phyloP scores from a whole-genome alignment of 2,888 invertebrate species.

The Ormyrus pomaceus region DNA sequence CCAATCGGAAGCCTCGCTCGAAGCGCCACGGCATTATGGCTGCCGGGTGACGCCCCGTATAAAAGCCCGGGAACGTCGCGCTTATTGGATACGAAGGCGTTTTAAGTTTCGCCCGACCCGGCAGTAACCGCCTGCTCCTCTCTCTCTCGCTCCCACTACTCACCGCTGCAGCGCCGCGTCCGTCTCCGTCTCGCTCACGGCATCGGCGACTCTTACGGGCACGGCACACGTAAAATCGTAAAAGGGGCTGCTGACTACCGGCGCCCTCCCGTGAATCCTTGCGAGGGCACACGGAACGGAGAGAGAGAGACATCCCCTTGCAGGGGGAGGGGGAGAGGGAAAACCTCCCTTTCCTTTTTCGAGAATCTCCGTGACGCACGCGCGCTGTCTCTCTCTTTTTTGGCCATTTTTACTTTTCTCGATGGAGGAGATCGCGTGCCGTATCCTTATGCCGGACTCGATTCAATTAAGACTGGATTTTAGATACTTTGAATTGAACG shows the following conservation, averaged over 20 bases:
- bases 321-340: not conserved
- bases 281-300: conserved; percentile 2
- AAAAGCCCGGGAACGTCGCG: conserved; percentile 67
- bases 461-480: conserved; percentile 31
- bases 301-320: conserved; percentile 28
- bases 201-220: not conserved
- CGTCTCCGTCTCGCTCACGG: not conserved
- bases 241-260: conserved; percentile 49
- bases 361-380: conserved; percentile 3
- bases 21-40: conserved; percentile 70
- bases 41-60: conserved; percentile 71
- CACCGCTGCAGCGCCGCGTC: not conserved
- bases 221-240: conserved; percentile 46
- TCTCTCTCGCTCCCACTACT: not conserved
- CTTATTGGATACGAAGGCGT: conserved; percentile 72
- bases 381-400: conserved; percentile 9
- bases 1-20: conserved; percentile 65
- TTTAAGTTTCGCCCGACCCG: conserved; percentile 70
- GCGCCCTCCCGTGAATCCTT: conserved; percentile 49
- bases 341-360: conserved; percentile 47
- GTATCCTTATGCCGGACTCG: not conserved
- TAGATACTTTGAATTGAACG: not conserved
- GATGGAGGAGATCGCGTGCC: conserved; percentile 23
- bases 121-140: conserved; percentile 25
- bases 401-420: conserved; percentile 51